Base-by-base conservation (phyloP, 2,113 vertebrate species). In the Oryzias curvinotus region DNA sequence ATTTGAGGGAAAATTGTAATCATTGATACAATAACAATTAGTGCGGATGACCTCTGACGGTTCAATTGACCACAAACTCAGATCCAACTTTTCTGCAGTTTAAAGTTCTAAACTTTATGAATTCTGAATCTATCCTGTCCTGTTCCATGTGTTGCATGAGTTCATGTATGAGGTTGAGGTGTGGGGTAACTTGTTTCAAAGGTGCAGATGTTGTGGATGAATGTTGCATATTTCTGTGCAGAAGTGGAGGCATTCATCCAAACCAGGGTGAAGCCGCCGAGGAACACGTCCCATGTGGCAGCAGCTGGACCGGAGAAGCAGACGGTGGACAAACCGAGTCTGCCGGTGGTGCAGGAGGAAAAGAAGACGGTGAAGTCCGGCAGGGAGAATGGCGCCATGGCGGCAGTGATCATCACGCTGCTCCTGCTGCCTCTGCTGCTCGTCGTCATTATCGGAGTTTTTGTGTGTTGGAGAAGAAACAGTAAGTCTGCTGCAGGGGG, bases 381-480 rank as follows among this genome's bases (percentile, higher is more conserved):
- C 45, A 83, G 73, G 77, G 82, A 80, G 56, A 91, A 87, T 52
- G 91, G 93, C 16, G 85, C 93, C 0, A 92, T 95, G 2, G 87
- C 95, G 21, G 88, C 92, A 62, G 80, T 97, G 75, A 91, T 98
- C 88, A 96, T 93, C 74, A 92, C 93, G 48, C 92, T 99, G 68
- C 93, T 99, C 71, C 89, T 95, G 60, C 85, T 97, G 60, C 96
- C 96, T 25, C 71, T 96, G 79, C 79, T 92, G 86, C 70, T 94
- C 55, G 90, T 98, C 80, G 73, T 96, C 70, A 86, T 90, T 73
- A 88, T 94, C 63, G 92, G 91, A 25, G 61, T 92, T 56, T 95
- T 95, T 81, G 91, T 98, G 87, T 92, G 91, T 74, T 97, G 95
- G 95, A 96, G 88, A 77, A 98, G 95, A 80, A 90, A 90, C 84